Conservation (phyloP, 1,140 invertebrate species). For the Pseudoatta argentina region DNA sequence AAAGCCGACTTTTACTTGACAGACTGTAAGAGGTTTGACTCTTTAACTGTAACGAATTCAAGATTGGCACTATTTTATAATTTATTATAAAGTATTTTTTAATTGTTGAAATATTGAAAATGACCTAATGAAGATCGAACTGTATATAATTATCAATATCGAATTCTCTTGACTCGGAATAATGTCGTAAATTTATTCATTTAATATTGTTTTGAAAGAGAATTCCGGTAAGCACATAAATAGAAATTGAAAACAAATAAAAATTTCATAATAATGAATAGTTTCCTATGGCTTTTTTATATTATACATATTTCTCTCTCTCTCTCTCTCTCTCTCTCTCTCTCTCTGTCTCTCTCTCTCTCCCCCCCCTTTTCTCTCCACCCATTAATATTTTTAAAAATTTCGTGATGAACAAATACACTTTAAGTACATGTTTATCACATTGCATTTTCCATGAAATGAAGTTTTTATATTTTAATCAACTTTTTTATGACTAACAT, state of each 20-base stretch:
- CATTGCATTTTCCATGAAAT: neutral
- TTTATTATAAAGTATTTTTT: too few relatives aligned
- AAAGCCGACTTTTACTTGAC: too few relatives aligned
- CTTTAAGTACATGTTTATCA: slow-evolving; percentile 4
- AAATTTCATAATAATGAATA: slow-evolving; percentile 7
- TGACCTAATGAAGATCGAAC: too few relatives aligned
- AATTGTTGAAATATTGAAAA: too few relatives aligned
- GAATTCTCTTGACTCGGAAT: neutral
- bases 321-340: too few relatives aligned
- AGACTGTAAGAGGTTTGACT: too few relatives aligned
- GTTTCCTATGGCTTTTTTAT: neutral
- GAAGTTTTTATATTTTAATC: slow-evolving; percentile 17
- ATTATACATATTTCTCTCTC: neutral
- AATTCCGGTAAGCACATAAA: neutral
- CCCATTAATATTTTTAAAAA: neutral
- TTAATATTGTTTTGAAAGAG: neutral
- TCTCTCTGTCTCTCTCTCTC: too few relatives aligned
- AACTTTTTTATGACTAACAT: neutral
- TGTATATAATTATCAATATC: neutral
- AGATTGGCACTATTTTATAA: too few relatives aligned
- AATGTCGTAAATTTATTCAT: neutral
- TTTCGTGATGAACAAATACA: neutral
- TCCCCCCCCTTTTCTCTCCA: neutral
- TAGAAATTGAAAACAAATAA: neutral
- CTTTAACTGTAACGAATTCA: too few relatives aligned